These are phyloP conservation scores for Antheraea assamensis DNA, from an alignment of 2,888 invertebrate species.

Conservation along the genomic window DNA sequence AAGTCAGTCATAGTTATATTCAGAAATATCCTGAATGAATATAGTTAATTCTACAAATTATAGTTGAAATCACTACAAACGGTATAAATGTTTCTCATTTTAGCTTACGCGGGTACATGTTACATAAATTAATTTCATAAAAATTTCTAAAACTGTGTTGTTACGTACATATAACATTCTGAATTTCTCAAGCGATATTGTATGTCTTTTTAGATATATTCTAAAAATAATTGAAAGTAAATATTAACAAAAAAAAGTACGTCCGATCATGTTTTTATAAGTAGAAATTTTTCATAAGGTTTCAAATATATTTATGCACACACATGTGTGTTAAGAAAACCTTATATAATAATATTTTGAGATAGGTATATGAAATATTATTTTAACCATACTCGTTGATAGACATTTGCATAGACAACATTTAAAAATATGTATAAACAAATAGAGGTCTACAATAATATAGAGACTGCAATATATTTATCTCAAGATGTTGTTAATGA, in stretches of 20 bases:
- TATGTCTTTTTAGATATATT: background rate
- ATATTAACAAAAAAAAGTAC: too few relatives aligned
- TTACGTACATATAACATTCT: background rate
- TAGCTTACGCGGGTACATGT: background rate
- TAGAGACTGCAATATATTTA: conserved; percentile 27
- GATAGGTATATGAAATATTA: background rate
- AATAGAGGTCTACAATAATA: background rate
- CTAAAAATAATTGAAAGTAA: background rate
- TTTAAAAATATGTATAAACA: background rate
- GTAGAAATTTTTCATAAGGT: too few relatives aligned
- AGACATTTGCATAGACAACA: background rate
- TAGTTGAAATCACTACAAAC: background rate
- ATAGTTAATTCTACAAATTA: background rate
- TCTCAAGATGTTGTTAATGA: conserved; percentile 43
- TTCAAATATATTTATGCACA: too few relatives aligned
- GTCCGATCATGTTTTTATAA: too few relatives aligned
- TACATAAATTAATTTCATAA: background rate
- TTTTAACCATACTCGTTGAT: background rate
- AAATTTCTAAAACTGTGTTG: too few relatives aligned
- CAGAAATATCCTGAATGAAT: background rate
- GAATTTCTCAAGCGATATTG: background rate
- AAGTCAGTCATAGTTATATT: background rate
- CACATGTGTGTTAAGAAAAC: too few relatives aligned
- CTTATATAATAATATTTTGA: background rate
- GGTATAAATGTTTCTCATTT: background rate